phyloP scores from a whole-genome alignment of 1,140 invertebrate species.

The Idris sp. region DNA sequence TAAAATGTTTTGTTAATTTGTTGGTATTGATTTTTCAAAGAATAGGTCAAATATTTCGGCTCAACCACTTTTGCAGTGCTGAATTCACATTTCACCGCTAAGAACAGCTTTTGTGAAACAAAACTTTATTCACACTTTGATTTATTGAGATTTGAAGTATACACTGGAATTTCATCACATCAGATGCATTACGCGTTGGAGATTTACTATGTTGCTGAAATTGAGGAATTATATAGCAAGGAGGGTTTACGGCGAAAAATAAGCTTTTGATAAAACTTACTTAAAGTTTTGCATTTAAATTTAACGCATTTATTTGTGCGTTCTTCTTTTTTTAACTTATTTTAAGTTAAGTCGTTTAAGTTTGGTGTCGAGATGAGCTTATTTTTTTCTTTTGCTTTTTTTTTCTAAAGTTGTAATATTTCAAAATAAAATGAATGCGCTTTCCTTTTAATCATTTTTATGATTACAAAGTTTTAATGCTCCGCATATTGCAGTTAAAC shows the following conservation, averaged over 20 bases:
- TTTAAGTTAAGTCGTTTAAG: constrained; percentile 33
- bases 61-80: too few species aligned
- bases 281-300: constrained; percentile 40
- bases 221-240: constrained; percentile 53
- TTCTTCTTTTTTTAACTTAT: constrained; percentile 11
- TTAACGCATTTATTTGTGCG: constrained; percentile 24
- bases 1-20: too few species aligned
- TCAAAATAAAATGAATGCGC: constrained; percentile 3
- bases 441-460: constrained; percentile 4
- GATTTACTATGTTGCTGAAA: constrained; percentile 55
- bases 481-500: too few species aligned
- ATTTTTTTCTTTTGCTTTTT: constrained; percentile 19
- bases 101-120: constrained; percentile 26
- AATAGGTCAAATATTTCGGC: too few species aligned
- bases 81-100: background rate
- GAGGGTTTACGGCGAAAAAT: constrained; percentile 31
- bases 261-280: constrained; percentile 44
- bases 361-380: constrained; percentile 19
- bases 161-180: constrained; percentile 47
- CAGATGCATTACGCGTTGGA: constrained; percentile 39
- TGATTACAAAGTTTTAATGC: background rate
- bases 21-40: too few species aligned
- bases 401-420: background rate
- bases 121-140: constrained; percentile 46
- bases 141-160: constrained; percentile 56